Evolutionary conservation across 2,888 invertebrate species (phyloP).

Genomic region (Caenorhabditis parvicauda): DNA sequence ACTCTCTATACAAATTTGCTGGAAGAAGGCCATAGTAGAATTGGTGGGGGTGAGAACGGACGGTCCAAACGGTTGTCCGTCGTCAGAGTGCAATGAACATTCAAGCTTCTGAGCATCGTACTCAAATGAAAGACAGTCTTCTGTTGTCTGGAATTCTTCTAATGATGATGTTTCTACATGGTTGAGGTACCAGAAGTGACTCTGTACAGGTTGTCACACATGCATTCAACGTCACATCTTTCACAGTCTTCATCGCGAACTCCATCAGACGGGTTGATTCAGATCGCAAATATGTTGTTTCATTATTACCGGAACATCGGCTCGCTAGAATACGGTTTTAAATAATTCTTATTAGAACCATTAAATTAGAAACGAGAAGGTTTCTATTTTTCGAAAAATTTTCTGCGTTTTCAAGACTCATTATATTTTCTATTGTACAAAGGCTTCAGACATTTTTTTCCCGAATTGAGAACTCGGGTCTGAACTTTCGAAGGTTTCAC

Average conservation of each 20-base stretch:
- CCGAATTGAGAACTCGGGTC: too few species aligned
- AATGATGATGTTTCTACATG: neutral
- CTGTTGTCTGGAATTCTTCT: constrained; percentile 19
- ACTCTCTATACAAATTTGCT: constrained; percentile 59
- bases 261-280: constrained; percentile 51
- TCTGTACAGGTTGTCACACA: constrained; percentile 49
- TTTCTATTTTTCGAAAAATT: neutral
- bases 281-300: constrained; percentile 52
- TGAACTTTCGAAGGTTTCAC: too few species aligned
- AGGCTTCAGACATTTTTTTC: too few species aligned
- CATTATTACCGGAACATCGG: constrained; percentile 41
- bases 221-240: constrained; percentile 52
- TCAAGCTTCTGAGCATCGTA: constrained; percentile 52
- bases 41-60: constrained; percentile 43
- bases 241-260: constrained; percentile 41
- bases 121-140: constrained; percentile 54
- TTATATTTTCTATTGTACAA: too few species aligned
- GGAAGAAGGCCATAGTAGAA: constrained; percentile 48
- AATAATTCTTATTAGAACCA: neutral
- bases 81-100: constrained; percentile 46
- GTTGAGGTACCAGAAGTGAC: constrained; percentile 5
- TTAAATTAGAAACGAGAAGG: neutral
- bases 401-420: neutral
- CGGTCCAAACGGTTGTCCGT: constrained; percentile 54
- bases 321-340: neutral